Base-by-base conservation (phyloP, 2,113 vertebrate species). In the Heterotilapia buettikoferi region DNA sequence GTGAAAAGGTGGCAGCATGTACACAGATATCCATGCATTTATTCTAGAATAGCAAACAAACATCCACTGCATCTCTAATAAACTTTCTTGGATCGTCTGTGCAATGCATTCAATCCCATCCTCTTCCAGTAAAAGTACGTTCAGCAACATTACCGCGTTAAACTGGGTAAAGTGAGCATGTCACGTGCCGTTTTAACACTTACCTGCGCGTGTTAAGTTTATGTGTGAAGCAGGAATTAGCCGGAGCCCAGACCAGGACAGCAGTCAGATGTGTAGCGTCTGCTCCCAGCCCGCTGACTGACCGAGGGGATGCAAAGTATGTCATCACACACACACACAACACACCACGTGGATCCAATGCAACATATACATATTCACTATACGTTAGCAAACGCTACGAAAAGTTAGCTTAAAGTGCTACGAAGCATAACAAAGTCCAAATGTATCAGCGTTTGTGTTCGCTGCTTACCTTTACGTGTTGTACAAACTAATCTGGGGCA, bases 291-390 rank as follows among this genome's bases (percentile, higher is more conserved):
- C 88, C 68, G 36, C 54, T 0, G 26, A 91, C 66, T 88, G 87
- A 87, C 68, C 24, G 29, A 6, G 82, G 8, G 76, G 80, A 84
- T 47, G 36, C 33, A 12, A 19, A 31, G 2, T 26, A 5, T 43
- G 31, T 85, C 19, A 63, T 47, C 83, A 11, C 80, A 63, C 26
- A 21, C 26, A 21, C 73, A 29, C 59, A 29, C 53, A 47, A 54
- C 71, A 63, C 80, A 86, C 84, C 92, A 90, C 92, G 94, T 93
- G 90, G 71, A 66, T 81, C 80, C 81, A 85, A 54, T 89, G 2
- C n/a, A 66, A 45, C 57, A 16, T 18, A 33, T 5, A 78, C 16
- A 78, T 3, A 9, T 16, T 14, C 19, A 66, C 18, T 16, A 56
- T 78, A 57, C 21, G 2, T 21, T 5, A 26, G 61, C 18, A 33